phyloP scores from a whole-genome alignment of 2,113 vertebrate genomes.

The Misgurnus mizolepis region DNA sequence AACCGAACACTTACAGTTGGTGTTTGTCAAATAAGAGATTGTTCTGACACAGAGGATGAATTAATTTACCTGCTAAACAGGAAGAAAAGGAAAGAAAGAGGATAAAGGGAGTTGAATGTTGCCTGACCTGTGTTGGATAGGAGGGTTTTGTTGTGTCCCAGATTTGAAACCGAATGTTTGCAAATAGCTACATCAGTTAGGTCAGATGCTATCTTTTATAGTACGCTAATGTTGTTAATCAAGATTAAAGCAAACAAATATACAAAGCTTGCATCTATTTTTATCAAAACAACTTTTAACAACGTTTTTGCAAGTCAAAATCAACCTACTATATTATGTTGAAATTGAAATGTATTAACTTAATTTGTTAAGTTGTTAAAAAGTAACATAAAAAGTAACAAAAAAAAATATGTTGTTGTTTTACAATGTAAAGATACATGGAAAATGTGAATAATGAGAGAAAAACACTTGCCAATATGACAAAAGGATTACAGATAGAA shows the following conservation, averaged over 20 bases:
- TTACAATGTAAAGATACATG: no score
- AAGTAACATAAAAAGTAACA: no score
- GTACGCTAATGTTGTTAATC: no score
- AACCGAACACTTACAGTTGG: slow-evolving; percentile 33
- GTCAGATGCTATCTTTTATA: background rate
- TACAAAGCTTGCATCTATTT: background rate
- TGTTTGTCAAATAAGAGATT: slow-evolving; percentile 58
- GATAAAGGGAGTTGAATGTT: slow-evolving; percentile 50
- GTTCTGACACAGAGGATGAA: slow-evolving; percentile 73
- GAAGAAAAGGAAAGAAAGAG: slow-evolving; percentile 65
- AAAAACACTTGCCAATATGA: background rate
- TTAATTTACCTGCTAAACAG: slow-evolving; percentile 69
- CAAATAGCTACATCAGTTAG: slow-evolving; percentile 40
- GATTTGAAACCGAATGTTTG: slow-evolving; percentile 62
- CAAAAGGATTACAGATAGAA: background rate
- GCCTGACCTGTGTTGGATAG: slow-evolving; percentile 53
- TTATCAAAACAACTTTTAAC: no score
- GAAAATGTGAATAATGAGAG: no score
- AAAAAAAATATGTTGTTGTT: no score
- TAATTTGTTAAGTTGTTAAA: no score
- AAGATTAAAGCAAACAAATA: no score
- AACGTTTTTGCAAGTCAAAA: no score
- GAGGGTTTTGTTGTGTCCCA: slow-evolving; percentile 65
- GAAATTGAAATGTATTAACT: no score
- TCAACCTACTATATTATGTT: no score